phyloP scores from a whole-genome alignment of 2,797 vertebrate genomes.

The Bovichtus diacanthus region DNA sequence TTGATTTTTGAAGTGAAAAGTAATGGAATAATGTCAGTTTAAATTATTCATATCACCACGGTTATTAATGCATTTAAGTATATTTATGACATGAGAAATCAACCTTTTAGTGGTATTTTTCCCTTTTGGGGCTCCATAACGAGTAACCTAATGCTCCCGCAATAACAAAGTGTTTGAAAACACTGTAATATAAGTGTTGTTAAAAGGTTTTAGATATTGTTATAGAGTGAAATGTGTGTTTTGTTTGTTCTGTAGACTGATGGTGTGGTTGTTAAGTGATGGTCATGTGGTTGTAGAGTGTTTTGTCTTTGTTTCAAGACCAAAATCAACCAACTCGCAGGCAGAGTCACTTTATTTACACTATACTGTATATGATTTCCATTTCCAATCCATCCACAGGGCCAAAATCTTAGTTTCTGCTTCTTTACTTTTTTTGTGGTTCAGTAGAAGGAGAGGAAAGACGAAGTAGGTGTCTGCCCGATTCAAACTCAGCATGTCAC shows the following conservation, averaged over 20 bases:
- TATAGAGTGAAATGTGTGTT: slow-evolving; percentile 5
- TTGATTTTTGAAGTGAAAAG: neutral
- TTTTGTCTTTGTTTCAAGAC: slow-evolving; percentile 15
- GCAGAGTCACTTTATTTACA: neutral
- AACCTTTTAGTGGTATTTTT: slow-evolving; percentile 12
- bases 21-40: neutral
- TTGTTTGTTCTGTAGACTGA: slow-evolving; percentile 13
- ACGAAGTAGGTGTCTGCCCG: neutral
- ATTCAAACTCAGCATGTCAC: neutral
- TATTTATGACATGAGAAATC: neutral
- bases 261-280: slow-evolving; percentile 37
- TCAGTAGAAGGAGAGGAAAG: neutral
- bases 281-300: slow-evolving; percentile 26
- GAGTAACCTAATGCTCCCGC: neutral
- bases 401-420: neutral
- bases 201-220: slow-evolving; percentile 34
- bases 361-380: neutral
- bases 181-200: neutral
- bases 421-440: neutral
- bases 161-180: slow-evolving; percentile 10
- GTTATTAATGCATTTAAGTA: neutral
- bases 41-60: neutral
- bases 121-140: neutral
- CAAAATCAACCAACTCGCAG: neutral
- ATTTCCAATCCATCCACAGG: too few species aligned